Percentiles rank a stretch among this genome's conserved stretches.
Evolutionary conservation across 2,797 vertebrate genomes (phyloP).

Genomic region (Mus caroli): DNA sequence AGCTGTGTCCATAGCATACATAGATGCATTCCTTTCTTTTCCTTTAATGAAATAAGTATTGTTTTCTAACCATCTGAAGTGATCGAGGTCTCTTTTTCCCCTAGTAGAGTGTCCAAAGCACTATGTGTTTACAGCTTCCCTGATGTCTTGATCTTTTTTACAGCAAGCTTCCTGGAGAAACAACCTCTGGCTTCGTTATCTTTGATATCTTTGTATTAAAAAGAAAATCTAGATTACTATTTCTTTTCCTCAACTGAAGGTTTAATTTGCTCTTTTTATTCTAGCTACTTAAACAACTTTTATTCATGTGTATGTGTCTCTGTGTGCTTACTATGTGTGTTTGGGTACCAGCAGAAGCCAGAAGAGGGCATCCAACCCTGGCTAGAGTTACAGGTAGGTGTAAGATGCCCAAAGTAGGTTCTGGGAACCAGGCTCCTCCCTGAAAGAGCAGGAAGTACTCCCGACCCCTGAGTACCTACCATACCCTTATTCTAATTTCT

Average conservation of each 20-base stretch:
- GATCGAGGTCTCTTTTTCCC: not conserved
- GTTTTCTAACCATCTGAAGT: constrained; percentile 32
- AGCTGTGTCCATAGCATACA: not conserved
- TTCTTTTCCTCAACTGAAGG: not conserved
- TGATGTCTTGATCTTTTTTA: not conserved
- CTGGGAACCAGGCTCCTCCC: not conserved
- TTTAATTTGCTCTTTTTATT: constrained; percentile 31
- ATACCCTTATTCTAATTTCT: not conserved
- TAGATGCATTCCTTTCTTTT: not conserved
- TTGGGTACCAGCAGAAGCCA: not conserved
- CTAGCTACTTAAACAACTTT: not conserved
- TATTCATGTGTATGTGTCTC: not conserved
- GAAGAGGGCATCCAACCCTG: not conserved
- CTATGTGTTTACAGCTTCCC: not conserved
- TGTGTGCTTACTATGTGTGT: not conserved
- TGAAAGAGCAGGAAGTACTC: not conserved
- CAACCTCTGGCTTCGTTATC: constrained; percentile 14
- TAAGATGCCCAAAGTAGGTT: not conserved
- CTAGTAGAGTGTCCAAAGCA: not conserved
- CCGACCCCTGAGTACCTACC: not conserved
- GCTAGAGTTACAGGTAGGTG: not conserved
- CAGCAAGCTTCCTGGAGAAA: constrained; percentile 13
- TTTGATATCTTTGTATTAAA: constrained; percentile 41
- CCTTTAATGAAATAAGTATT: constrained; percentile 13
- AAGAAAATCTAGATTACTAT: constrained; percentile 11